A percentile compares a stretch with the other conserved stretches of the same genome.
These are phyloP conservation scores for Mesoligia furuncula DNA, from an alignment of 2,888 invertebrate species.

Conservation along the genomic window DNA sequence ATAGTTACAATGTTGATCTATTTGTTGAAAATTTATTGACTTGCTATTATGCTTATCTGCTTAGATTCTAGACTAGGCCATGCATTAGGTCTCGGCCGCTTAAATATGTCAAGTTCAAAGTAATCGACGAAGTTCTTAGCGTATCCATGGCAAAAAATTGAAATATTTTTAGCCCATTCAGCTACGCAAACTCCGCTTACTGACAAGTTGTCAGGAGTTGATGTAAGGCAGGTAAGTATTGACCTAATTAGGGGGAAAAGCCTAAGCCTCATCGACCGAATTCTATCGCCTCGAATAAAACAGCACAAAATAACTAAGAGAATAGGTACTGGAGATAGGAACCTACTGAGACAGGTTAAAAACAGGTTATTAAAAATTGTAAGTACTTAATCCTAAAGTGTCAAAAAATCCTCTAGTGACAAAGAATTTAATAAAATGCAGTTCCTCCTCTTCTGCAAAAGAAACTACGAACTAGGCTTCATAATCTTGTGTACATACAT, in stretches of 20 bases:
- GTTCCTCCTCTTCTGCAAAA: neutral
- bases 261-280: neutral
- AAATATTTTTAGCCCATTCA: neutral
- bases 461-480: neutral
- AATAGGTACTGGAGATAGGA: neutral
- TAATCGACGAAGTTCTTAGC: neutral
- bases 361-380: neutral
- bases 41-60: slow-evolving; percentile 32
- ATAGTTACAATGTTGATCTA: slow-evolving; percentile 67
- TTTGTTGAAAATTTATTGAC: slow-evolving; percentile 51
- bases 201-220: neutral
- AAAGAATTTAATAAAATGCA: neutral
- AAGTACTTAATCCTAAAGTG: no score
- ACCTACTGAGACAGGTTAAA: neutral
- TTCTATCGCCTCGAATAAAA: neutral
- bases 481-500: neutral
- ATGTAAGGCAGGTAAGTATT: neutral
- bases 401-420: neutral
- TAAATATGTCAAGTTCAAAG: neutral
- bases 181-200: neutral
- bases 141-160: neutral
- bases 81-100: neutral
- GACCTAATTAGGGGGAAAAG: no score
- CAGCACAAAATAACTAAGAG: neutral
- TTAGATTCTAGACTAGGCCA: slow-evolving; percentile 32